Percentiles rank a stretch among this genome's conserved stretches.
Conservation (phyloP, 2,113 vertebrate genomes). For the Neogobius melanostomus region DNA sequence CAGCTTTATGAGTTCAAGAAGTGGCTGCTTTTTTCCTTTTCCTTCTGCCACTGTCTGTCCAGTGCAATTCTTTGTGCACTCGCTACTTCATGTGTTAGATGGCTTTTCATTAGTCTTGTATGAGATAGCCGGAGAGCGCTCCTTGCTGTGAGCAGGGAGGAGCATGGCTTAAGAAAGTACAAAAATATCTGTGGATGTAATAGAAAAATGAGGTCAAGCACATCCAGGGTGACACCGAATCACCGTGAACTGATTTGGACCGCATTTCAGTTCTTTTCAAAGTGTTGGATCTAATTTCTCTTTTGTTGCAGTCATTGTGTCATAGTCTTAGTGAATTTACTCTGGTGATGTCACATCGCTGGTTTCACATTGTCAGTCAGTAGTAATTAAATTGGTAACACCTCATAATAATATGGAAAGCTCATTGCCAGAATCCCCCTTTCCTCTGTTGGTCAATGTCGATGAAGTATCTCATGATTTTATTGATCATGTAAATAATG, state of each 20-base stretch:
- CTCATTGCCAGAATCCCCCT: too few species aligned
- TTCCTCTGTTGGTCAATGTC: too few species aligned
- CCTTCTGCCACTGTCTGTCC: background rate
- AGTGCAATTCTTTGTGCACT: constrained; percentile 16
- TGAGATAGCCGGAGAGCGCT: constrained; percentile 42
- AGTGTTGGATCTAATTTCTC: background rate
- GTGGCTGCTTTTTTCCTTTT: background rate
- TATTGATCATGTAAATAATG: too few species aligned
- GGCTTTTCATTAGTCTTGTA: constrained; percentile 56
- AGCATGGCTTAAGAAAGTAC: constrained; percentile 55
- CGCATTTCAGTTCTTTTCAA: constrained; percentile 32
- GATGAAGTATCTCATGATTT: too few species aligned
- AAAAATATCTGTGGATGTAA: constrained; percentile 52
- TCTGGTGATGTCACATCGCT: background rate
- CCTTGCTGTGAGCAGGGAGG: constrained; percentile 53
- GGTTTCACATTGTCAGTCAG: too few species aligned
- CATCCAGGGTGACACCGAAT: constrained; percentile 47
- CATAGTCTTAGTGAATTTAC: background rate
- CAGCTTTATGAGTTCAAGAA: background rate
- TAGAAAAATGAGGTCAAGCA: constrained; percentile 53
- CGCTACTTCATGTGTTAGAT: constrained; percentile 26
- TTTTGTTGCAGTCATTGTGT: background rate
- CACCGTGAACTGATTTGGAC: constrained; percentile 40
- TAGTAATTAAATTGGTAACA: too few species aligned
- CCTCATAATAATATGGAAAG: too few species aligned